Percentiles rank a stretch among this genome's conserved stretches.
phyloP scores from a whole-genome alignment of 2,113 vertebrate species.

The Tachysurus vachellii region DNA sequence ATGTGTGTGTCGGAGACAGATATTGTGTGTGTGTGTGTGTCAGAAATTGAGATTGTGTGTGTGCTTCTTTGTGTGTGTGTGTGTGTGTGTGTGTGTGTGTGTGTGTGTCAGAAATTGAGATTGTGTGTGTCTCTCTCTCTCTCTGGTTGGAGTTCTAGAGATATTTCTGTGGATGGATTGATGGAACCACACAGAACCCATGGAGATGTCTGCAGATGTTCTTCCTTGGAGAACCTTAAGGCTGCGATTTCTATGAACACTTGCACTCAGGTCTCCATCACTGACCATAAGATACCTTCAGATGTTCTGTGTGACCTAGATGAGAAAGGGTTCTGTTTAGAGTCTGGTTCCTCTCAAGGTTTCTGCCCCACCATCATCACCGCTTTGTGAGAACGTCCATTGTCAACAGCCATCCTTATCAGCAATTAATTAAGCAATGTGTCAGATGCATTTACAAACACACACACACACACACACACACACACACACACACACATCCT shows the following conservation, averaged over 20 bases:
- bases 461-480: slow-evolving; percentile 1
- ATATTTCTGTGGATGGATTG: not conserved
- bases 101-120: no score
- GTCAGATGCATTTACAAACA: not conserved
- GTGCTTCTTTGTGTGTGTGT: no score
- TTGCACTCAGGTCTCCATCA: not conserved
- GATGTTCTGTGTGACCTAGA: not conserved
- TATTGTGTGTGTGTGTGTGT: no score
- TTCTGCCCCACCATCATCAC: not conserved
- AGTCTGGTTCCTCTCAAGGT: not conserved
- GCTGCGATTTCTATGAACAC: not conserved
- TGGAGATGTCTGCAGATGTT: not conserved
- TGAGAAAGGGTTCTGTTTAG: not conserved
- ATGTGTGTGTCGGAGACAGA: no score
- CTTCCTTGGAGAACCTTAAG: not conserved
- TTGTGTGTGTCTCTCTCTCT: no score
- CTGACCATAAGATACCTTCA: no score
- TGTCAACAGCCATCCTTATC: not conserved
- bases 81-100: no score
- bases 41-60: no score
- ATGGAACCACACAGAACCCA: not conserved
- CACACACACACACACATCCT: not conserved
- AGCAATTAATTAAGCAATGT: not conserved
- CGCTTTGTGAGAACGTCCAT: not conserved
- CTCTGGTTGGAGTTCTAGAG: no score